Evolutionary conservation across 1,140 invertebrate species (phyloP), one percentile per base, ranked within the genome.

Genomic region (Conopomorpha cramerella): DNA sequence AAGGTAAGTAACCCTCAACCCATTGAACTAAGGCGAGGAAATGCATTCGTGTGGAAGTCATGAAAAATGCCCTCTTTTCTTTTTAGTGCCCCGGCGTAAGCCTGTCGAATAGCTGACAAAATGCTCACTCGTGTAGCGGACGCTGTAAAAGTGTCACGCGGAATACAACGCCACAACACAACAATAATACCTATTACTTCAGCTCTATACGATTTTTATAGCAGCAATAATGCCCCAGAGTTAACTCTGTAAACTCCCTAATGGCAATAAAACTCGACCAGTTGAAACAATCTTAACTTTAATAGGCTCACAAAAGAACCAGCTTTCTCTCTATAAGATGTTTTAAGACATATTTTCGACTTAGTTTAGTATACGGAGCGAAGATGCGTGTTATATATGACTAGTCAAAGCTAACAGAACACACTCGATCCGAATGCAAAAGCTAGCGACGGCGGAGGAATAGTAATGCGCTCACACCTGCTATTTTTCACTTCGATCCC

Each of bases 1-100:
- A 48, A 49, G 49, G 49, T 51, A 45, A 51, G 41, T 46, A 51
- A 45, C 47, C 53, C 40, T 38, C 45, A 47, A 51, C 34, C 55
- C 55, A 55, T 53, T 58, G 54, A 64, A 45, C 48, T 44, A 44
- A 58, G 55, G 48, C 42, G 46, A 45, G 45, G 39, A 60, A 56
- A 64, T 49, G 51, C 52, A 58, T 54, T 40, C 52, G 47, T 39
- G 49, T 55, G 52, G 54, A 63, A 50, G 47, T 55, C 54, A 57
- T 53, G 49, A 59, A 59, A 55, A 57, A 59, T 53, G 43, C 46
- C 43, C 45, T 52, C 38, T 39, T 31, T 51, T 43, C 52, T 54
- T 54, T 51, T 55, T 49, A 45, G 42, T 4, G 19, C 4, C n/a
- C n/a, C 19, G 42, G 38, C 23, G 49, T 51, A 46, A 55, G 46